phyloP scores from a whole-genome alignment of 2,888 invertebrate genomes.

The Leuctra nigra region DNA sequence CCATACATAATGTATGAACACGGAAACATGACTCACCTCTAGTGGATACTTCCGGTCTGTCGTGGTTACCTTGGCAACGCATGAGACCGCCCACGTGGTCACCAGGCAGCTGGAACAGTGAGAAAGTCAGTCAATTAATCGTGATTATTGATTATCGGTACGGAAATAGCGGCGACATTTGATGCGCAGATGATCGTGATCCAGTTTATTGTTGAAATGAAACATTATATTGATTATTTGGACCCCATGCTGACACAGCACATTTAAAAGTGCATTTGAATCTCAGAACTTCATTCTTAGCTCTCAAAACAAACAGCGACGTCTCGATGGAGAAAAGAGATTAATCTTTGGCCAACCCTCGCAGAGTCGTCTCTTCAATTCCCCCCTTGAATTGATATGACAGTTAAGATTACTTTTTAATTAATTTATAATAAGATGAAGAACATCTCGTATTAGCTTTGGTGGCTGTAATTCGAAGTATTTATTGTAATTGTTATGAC shows the following conservation, averaged over 20 bases:
- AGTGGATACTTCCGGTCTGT: constrained; percentile 6
- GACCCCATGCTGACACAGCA: not conserved
- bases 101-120: not conserved
- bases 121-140: not conserved
- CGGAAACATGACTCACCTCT: not conserved
- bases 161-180: not conserved
- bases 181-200: too few species aligned
- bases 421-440: constrained; percentile 3
- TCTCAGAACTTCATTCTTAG: not conserved
- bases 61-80: not conserved
- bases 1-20: too few species aligned
- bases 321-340: too few species aligned
- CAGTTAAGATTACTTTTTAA: not conserved
- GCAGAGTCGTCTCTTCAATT: too few species aligned
- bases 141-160: not conserved
- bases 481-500: too few species aligned
- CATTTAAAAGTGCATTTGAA: not conserved
- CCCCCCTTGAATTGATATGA: too few species aligned
- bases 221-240: too few species aligned
- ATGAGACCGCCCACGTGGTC: constrained; percentile 1
- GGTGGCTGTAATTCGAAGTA: too few species aligned
- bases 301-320: too few species aligned
- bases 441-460: too few species aligned
- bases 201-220: not conserved
- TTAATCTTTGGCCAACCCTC: too few species aligned